A percentile compares a stretch with the other conserved stretches of the same genome.
Conservation (phyloP, 1,140 invertebrate species). For the Hyles vespertilio region DNA sequence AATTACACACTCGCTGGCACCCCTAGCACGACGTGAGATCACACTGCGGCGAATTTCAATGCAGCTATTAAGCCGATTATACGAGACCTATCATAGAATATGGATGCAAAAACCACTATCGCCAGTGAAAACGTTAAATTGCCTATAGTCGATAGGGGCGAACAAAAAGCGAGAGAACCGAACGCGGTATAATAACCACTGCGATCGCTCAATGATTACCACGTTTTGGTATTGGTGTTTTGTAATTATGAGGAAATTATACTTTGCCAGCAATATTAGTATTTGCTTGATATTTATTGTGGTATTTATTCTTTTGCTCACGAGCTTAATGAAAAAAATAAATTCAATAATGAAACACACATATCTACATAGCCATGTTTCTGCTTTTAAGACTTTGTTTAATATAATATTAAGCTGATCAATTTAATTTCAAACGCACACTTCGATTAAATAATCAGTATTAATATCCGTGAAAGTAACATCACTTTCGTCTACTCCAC, state of each 20-base stretch:
- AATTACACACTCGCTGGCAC: background rate
- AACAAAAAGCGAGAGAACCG: conserved; percentile 13
- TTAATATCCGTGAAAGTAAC: no score
- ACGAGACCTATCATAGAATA: conserved; percentile 3
- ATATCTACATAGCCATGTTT: background rate
- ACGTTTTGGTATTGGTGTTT: no score
- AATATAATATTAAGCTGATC: background rate
- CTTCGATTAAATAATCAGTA: no score
- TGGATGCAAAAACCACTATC: background rate
- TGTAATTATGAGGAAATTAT: no score
- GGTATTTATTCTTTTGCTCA: no score
- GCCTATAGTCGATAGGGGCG: background rate
- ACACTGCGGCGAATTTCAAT: conserved; percentile 16
- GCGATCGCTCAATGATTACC: no score
- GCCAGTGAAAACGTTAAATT: conserved; percentile 4
- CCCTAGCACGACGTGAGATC: conserved; percentile 14
- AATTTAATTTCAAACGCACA: conserved; percentile 2
- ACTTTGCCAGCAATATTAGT: no score
- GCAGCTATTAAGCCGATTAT: conserved; percentile 10
- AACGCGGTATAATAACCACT: no score
- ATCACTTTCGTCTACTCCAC: no score
- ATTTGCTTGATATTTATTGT: no score
- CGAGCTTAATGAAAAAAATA: no score
- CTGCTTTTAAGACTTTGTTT: conserved; percentile 1
- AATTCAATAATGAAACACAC: no score